These are phyloP conservation scores for Noctua janthina DNA, from an alignment of 2,888 invertebrate species.

Conservation along the genomic window DNA sequence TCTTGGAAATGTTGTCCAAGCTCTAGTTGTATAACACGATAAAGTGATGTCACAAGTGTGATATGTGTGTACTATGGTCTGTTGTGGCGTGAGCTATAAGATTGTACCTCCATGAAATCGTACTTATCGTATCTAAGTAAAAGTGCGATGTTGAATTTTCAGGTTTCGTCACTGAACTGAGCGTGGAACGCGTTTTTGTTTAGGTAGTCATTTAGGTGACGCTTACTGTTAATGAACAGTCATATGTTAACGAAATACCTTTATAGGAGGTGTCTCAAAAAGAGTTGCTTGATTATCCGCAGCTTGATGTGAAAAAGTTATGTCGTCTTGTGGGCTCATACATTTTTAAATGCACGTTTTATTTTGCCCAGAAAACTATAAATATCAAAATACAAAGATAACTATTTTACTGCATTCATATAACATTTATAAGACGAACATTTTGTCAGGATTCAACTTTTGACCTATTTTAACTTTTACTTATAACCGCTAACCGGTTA, in stretches of 20 bases:
- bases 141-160: neutral
- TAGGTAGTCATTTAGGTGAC: neutral
- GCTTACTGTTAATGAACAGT: neutral
- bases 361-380: neutral
- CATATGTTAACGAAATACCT: neutral
- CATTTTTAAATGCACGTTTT: neutral
- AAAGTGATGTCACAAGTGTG: constrained; percentile 17
- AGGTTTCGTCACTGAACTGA: neutral
- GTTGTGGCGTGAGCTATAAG: neutral
- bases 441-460: neutral
- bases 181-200: neutral
- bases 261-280: neutral
- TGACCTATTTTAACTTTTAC: neutral
- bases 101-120: neutral
- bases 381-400: neutral
- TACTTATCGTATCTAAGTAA: neutral
- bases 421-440: neutral
- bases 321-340: neutral
- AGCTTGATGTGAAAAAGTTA: neutral
- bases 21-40: constrained; percentile 17
- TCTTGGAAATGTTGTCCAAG: constrained; percentile 67
- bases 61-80: neutral
- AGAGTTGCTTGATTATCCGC: neutral
- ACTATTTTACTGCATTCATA: neutral
- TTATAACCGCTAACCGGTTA: constrained; percentile 26